Evolutionary conservation across 2,797 vertebrate genomes (phyloP).

Genomic region (Sebastes minor): DNA sequence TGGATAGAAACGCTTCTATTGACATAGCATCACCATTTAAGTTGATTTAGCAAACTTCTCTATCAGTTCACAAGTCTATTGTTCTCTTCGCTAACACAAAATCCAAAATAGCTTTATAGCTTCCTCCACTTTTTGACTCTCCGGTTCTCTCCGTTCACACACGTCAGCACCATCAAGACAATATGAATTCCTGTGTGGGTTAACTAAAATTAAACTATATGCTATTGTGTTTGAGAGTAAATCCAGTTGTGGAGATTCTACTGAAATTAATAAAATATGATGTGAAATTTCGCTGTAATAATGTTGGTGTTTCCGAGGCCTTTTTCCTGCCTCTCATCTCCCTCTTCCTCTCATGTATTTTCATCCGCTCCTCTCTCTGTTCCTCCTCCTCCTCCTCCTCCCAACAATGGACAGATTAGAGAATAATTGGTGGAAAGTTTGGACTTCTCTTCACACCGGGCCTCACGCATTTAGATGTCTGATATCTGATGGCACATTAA

Average conservation of each 20-base stretch:
- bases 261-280: not conserved
- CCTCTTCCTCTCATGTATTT: not conserved
- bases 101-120: not conserved
- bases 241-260: not conserved
- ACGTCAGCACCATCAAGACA: not conserved
- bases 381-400: not conserved
- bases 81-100: not conserved
- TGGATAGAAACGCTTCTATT: not conserved
- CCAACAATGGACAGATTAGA: constrained; percentile 37
- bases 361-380: not conserved
- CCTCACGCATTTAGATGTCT: constrained; percentile 45
- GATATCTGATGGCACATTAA: constrained; percentile 64
- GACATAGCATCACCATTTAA: not conserved
- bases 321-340: not conserved
- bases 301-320: not conserved
- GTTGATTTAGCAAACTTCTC: not conserved
- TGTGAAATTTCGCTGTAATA: not conserved
- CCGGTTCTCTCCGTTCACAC: not conserved
- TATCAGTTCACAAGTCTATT: not conserved
- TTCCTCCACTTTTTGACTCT: not conserved
- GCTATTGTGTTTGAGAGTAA: not conserved
- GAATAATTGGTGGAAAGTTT: constrained; percentile 66
- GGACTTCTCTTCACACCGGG: constrained; percentile 45
- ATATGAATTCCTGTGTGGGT: not conserved
- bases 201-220: not conserved